Percentiles rank a stretch among this genome's conserved stretches.
Conservation (phyloP, 2,113 vertebrate species). For the Archilochus colubris region DNA sequence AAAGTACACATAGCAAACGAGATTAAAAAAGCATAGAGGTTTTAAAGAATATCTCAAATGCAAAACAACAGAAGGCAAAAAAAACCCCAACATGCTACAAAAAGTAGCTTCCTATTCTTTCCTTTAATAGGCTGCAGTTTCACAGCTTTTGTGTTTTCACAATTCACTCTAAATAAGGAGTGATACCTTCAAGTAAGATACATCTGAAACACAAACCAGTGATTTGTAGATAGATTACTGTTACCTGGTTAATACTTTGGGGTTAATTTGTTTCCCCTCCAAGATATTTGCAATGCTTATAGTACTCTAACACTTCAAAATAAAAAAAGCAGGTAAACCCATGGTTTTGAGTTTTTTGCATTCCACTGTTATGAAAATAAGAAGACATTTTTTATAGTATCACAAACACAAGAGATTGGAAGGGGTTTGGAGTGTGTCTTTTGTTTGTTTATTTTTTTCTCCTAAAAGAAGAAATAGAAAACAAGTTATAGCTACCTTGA, state of each 20-base stretch:
- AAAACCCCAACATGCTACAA: not conserved
- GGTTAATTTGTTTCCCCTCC: not conserved
- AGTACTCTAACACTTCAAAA: not conserved
- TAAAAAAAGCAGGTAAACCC: not conserved
- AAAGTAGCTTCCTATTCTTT: not conserved
- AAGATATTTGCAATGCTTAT: not conserved
- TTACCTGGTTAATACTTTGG: not conserved
- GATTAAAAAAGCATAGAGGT: too few relatives aligned
- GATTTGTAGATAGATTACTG: not conserved
- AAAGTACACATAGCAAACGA: not conserved
- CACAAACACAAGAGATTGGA: not conserved
- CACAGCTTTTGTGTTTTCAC: not conserved
- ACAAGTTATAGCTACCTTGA: not conserved
- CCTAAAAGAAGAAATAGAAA: not conserved
- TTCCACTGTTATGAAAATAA: not conserved
- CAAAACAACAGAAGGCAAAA: not conserved
- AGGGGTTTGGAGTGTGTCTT: not conserved
- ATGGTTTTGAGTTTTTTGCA: not conserved
- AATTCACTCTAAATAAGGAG: not conserved
- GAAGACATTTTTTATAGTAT: not conserved
- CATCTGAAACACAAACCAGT: not conserved
- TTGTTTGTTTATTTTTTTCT: not conserved
- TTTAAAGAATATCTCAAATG: too few relatives aligned
- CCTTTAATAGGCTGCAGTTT: not conserved
- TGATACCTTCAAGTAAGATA: not conserved